Evolutionary conservation across 2,113 vertebrate genomes (phyloP), one percentile per base, ranked within the genome.

Genomic region (Polypterus senegalus): DNA sequence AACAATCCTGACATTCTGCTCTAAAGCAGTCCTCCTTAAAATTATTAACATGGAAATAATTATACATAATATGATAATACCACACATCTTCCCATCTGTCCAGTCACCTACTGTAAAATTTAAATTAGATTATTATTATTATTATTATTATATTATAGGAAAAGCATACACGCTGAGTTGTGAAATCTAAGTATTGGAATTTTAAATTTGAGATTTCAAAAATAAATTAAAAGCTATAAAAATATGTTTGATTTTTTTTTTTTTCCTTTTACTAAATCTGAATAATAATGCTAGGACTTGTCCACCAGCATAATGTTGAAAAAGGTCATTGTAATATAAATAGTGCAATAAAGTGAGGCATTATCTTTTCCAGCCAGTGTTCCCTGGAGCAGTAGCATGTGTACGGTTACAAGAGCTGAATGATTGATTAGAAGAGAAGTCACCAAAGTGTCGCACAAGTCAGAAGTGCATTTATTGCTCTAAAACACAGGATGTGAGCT

Each of bases 301-400:
- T 76, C 73, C 72, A 70, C 64, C 66, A 67, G 77, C 68, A 67
- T 74, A 74, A 80, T 76, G 80, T 81, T 76, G 79, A 67, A 27
- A 73, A 75, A 79, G 80, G 83, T 87, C 79, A 81, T 84, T 82
- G 80, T 83, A 85, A 83, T 85, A 85, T 81, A 65, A 81, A 76
- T 77, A 71, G 66, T 70, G 63, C 72, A 66, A 69, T 61, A 72
- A 69, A 65, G 46, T 66, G 61, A 70, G 73, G 72, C 79, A 83
- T 83, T 82, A 80, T 84, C 83, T 81, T 74, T 63, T 67, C 76
- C 77, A 77, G 80, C 76, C 80, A 76, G 76, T 71, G 69, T 73
- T 74, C 78, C 80, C 73, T 62, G 46, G 69, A 71, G 76, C 76
- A 64, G 65, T 74, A 71, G 67, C 71, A 54, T 66, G 74, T 77